Evolutionary conservation across 2,113 vertebrate genomes (phyloP), one percentile per base, ranked within the genome.

Genomic region (Leptobrachium leishanense): DNA sequence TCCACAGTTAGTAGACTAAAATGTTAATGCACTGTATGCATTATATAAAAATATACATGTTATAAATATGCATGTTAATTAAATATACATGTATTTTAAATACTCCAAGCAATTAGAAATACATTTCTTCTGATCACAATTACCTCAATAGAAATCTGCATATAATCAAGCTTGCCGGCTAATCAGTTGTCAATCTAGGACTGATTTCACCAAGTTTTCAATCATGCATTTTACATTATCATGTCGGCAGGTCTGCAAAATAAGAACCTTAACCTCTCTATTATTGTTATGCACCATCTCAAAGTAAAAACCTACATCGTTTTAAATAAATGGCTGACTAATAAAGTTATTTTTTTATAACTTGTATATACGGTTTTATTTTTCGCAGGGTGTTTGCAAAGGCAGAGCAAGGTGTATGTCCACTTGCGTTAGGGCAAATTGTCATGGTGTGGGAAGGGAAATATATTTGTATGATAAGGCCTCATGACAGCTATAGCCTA

Each of bases 41-140:
- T 46, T 77, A 77, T 39, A 69, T 68, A 77, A 77, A 77, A 74
- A 81, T 74, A 81, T 81, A 81, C 72, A 73, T 73, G 77, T 92
- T 89, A 91, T 91, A 93, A 93, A 92, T 93, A 92, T 93, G 92
- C 92, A 93, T 92, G 86, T 89, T 91, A 93, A 93, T 93, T 93
- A 94, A 92, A 92, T 90, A 92, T 93, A 94, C 92, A 91, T 92
- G 93, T 93, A 94, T 90, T 93, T 93, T 92, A 93, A 94, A 93
- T 92, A 93, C 84, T 84, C 87, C 88, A 90, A 86, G 92, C 92
- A 94, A 93, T 94, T 94, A 93, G 20, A 31, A 31, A 31, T 91
- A 92, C 90, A 85, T 94, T 93, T 91, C 89, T 92, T 90, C 87
- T 90, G 91, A 89, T 93, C 89, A 92, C 90, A 93, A 93, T 94